Evolutionary conservation across 2,113 vertebrate species (phyloP), one percentile per base, ranked within the genome.

Genomic region (Saimiri boliviensis): DNA sequence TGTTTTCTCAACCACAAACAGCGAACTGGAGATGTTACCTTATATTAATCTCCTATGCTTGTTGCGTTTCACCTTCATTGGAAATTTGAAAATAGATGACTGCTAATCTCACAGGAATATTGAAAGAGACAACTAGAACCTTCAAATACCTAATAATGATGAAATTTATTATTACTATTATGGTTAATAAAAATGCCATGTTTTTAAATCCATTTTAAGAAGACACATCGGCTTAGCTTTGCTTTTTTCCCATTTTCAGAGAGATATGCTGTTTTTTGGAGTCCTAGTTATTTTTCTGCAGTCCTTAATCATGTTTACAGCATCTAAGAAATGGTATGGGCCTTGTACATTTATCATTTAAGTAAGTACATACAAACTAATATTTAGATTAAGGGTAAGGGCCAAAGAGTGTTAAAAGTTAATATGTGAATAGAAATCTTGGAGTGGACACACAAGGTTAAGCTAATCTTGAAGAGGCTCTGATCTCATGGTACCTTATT

Each of bases 401-500:
- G 73, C 16, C n/a, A 95, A 85, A 74, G 14, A 63, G 73, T 94
- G 45, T 95, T 37, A 86, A 54, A 98, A 98, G 96, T 97, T 97
- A 98, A 96, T 83, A 89, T 93, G 35, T 93, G 54, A 91, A 47
- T 97, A 86, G 66, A 97, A 96, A 97, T 97, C 45, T 95, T 37
- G 0, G 21, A 79, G 27, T 89, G 66, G 86, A 93, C 25, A 95
- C 88, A 90, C 54, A n/a, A 94, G 52, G 81, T 96, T 97, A 98
- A 98, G 97, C 89, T 70, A 66, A 98, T 98, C 80, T 93, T 92
- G 84, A 97, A 97, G 85, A 97, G 88, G 56, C 96, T 97, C 85
- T 98, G 88, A 79, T 97, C 74, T 97, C 96, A 90, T 4, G 70
- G 88, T 60, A 42, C 81, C 97, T 98, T 96, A 94, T 92, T 94